Evolutionary conservation across 2,113 vertebrate genomes (phyloP), one percentile per base, ranked within the genome.

Genomic region (Anarhynchus alexandrinus): DNA sequence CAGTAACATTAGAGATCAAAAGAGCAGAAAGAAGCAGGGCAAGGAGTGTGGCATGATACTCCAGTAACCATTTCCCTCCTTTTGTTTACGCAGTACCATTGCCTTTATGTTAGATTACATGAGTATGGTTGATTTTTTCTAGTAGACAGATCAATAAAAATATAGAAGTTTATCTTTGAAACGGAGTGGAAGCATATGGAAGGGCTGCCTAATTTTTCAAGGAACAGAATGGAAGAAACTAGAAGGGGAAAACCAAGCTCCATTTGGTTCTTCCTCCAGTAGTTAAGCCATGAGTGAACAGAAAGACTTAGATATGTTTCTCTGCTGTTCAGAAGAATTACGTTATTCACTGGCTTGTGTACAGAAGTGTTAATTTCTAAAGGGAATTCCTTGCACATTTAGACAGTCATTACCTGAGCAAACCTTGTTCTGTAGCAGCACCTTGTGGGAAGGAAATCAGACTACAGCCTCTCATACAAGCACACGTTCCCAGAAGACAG

Each of bases 51-150:
- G 74, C 42, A 21, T 52, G 65, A 85, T 82, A 78, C 55, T 90
- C 55, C 81, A 94, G 91, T 81, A 88, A 89, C 55, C 55, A 23
- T 71, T 92, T 91, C 84, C 30, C 38, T 93, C 29, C 71, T 95
- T 79, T 97, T 40, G 8, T 96, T 94, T 81, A n/a, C 83, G 45
- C 62, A 29, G 57, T 40, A 59, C 45, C 69, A 64, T 87, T 94
- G 92, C 86, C 85, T 97, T 97, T 88, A 40, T 88, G 54, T 96
- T 93, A 96, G 95, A 97, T 98, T 97, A 94, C 96, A 97, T 80
- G 95, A 82, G 55, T 67, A 30, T 78, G 57, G 57, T 40, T 43
- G 42, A 26, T 62, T 82, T 89, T 89, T 92, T 72, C 80, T 82
- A 95, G 79, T 85, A 88, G 82, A 82, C 83, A 88, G 87, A 83